phyloP scores from a whole-genome alignment of 2,797 vertebrate species.

The Ateles fusciceps region DNA sequence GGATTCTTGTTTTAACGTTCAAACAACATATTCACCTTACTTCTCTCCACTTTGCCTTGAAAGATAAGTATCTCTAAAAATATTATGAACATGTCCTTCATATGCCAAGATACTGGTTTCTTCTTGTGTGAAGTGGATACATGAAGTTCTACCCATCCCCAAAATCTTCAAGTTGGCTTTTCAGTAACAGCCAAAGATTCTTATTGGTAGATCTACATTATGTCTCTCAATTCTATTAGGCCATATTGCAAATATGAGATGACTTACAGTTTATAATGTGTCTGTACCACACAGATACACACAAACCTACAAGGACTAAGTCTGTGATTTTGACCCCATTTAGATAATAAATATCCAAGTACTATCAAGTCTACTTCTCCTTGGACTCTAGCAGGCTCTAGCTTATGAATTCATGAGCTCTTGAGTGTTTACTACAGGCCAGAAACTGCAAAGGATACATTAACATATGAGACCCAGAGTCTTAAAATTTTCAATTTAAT shows the following conservation, averaged over 20 bases:
- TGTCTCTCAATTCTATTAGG: neutral
- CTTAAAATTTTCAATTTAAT: neutral
- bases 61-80: slow-evolving; percentile 1
- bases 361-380: neutral
- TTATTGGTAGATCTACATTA: neutral
- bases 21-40: neutral
- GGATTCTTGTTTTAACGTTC: slow-evolving; percentile 23
- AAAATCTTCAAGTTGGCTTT: neutral
- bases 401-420: neutral
- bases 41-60: neutral
- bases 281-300: neutral
- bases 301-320: neutral
- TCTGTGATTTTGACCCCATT: neutral
- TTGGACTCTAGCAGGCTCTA: neutral
- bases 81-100: neutral
- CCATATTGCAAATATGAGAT: neutral
- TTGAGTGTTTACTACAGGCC: neutral
- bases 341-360: neutral
- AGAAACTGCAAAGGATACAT: neutral
- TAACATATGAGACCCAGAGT: neutral
- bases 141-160: neutral
- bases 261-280: neutral
- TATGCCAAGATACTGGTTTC: neutral
- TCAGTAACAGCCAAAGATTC: neutral
- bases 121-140: neutral